phyloP scores from a whole-genome alignment of 2,888 invertebrate species.

The Melanostoma mellinum region DNA sequence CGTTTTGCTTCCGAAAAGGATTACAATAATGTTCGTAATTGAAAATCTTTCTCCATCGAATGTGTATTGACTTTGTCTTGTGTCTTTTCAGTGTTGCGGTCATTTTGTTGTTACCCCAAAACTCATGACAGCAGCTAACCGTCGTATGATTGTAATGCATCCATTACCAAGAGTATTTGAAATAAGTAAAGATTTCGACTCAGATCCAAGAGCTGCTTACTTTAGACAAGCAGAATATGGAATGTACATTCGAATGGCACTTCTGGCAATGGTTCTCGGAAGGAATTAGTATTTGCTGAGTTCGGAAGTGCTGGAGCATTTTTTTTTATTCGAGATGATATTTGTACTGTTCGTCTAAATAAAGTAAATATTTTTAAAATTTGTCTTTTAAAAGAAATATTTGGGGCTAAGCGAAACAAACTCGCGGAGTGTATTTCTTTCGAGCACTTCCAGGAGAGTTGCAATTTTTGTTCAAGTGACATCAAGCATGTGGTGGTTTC shows the following conservation, averaged over 20 bases:
- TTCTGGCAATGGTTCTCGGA: slow-evolving; percentile 95
- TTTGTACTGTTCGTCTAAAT: too few relatives aligned
- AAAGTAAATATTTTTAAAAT: slow-evolving; percentile 5
- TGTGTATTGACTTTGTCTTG: neutral
- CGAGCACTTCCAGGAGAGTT: too few relatives aligned
- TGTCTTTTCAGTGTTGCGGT: slow-evolving; percentile 88
- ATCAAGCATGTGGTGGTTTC: too few relatives aligned
- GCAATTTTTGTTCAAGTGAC: too few relatives aligned
- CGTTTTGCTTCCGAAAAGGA: slow-evolving; percentile 92
- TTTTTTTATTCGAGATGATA: too few relatives aligned
- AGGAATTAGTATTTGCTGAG: slow-evolving; percentile 41
- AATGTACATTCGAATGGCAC: slow-evolving; percentile 99
- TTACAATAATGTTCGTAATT: slow-evolving; percentile 88
- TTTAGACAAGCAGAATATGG: slow-evolving; percentile 99
- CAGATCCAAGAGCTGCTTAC: slow-evolving; percentile 98
- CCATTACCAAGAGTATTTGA: slow-evolving; percentile 97
- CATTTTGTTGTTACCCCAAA: slow-evolving; percentile 96
- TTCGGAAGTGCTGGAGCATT: neutral
- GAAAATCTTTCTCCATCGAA: neutral
- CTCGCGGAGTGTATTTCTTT: too few relatives aligned
- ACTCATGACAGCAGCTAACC: slow-evolving; percentile 96
- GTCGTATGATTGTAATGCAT: slow-evolving; percentile 98
- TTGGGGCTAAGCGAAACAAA: too few relatives aligned
- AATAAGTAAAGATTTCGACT: slow-evolving; percentile 97
- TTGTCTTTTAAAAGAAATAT: slow-evolving; percentile 17